phyloP scores from a whole-genome alignment of 2,888 invertebrate species.

The Cephus rjabovi region DNA sequence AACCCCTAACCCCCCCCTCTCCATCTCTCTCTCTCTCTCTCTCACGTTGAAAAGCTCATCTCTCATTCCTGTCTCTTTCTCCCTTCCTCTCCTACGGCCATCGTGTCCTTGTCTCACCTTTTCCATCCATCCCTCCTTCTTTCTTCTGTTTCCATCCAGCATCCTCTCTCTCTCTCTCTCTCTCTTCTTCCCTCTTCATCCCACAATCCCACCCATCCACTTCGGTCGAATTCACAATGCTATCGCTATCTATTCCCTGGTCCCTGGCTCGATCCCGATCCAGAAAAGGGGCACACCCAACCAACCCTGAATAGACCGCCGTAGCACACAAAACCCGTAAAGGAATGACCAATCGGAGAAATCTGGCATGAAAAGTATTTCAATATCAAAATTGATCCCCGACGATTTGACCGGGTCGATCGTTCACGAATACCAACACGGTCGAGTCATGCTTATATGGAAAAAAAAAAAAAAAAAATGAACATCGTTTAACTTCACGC shows the following conservation, averaged over 20 bases:
- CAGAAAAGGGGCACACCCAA: conserved; percentile 4
- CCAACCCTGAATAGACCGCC: conserved; percentile 2
- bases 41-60: background rate
- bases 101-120: background rate
- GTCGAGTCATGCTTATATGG: background rate
- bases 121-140: background rate
- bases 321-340: conserved; percentile 1
- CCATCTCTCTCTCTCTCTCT: background rate
- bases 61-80: background rate
- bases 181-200: background rate
- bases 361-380: conserved; percentile 7
- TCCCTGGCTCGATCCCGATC: conserved; percentile 4
- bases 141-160: background rate
- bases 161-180: background rate
- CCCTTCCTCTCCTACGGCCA: background rate
- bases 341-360: conserved; percentile 8
- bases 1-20: background rate
- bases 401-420: background rate
- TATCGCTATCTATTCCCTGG: conserved; percentile 10
- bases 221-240: conserved; percentile 18
- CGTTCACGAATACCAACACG: background rate
- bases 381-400: conserved; percentile 3
- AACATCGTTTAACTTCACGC: background rate
- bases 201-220: conserved; percentile 7
- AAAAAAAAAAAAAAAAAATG: no score